Conservation (phyloP, 2,113 vertebrate species). For the Azemiops feae region DNA sequence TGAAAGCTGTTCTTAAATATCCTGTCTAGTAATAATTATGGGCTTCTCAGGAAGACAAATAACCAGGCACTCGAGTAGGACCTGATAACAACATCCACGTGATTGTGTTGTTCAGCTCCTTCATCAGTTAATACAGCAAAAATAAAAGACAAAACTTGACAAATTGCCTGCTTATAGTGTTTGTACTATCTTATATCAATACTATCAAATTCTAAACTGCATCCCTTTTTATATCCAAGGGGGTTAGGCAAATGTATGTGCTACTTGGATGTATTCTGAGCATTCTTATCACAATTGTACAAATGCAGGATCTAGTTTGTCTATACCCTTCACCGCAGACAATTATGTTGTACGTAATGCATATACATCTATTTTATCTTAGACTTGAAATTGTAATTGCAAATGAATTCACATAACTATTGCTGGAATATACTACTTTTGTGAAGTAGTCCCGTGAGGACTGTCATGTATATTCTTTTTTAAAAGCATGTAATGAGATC, state of each 20-base stretch:
- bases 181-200: not conserved
- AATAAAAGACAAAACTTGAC: constrained; percentile 6
- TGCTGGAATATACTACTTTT: not conserved
- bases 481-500: not conserved
- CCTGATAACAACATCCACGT: constrained; percentile 6
- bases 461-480: not conserved
- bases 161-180: not conserved
- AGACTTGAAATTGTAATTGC: not conserved
- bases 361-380: not conserved
- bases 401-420: not conserved
- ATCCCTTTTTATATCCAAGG: not conserved
- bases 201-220: not conserved
- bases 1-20: constrained; percentile 24
- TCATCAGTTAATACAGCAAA: constrained; percentile 3
- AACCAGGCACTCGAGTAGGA: constrained; percentile 27
- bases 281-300: not conserved
- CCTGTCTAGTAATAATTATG: not conserved
- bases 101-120: constrained; percentile 18
- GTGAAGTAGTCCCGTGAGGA: not conserved
- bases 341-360: not conserved
- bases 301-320: not conserved
- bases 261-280: too few species aligned
- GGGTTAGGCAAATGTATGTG: not conserved
- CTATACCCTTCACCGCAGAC: not conserved
- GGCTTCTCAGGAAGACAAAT: constrained; percentile 25